Evolutionary conservation across 1,140 invertebrate genomes (phyloP).

Genomic region (Sycobia sp.): DNA sequence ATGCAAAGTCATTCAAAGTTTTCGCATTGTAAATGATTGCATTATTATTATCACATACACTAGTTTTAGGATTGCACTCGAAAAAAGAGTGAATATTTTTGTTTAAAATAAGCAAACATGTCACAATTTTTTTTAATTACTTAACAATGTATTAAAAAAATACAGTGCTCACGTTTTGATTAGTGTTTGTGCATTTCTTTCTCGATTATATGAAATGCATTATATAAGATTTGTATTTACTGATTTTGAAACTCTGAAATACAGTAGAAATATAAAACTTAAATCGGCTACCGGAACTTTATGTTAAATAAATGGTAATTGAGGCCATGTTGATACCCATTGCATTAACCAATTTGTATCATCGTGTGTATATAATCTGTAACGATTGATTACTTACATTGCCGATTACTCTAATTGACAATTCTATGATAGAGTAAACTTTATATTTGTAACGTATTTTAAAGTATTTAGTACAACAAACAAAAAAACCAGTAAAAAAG

Average conservation of each 20-base stretch:
- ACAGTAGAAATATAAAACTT: constrained; percentile 14
- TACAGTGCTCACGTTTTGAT: constrained; percentile 48
- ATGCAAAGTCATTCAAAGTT: constrained; percentile 23
- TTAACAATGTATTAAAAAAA: constrained; percentile 48
- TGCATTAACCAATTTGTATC: too few relatives aligned
- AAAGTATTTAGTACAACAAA: neutral
- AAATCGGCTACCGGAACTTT: too few relatives aligned
- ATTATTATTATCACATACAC: constrained; percentile 15
- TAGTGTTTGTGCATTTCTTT: constrained; percentile 44
- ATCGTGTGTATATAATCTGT: too few relatives aligned
- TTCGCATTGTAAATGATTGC: constrained; percentile 11
- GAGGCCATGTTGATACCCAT: too few relatives aligned
- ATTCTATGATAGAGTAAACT: neutral
- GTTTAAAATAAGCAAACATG: neutral
- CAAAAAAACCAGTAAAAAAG: constrained; percentile 1
- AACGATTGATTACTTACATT: too few relatives aligned
- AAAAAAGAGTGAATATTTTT: constrained; percentile 8
- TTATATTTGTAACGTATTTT: constrained; percentile 26
- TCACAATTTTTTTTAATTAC: constrained; percentile 22
- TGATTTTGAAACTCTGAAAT: constrained; percentile 7
- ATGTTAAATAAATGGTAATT: too few relatives aligned
- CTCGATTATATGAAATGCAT: constrained; percentile 37
- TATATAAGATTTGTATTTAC: constrained; percentile 4
- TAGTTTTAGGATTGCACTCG: constrained; percentile 18
- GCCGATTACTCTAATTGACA: neutral